Evolutionary conservation across 2,797 vertebrate species (phyloP).

Genomic region (Muscicapa striata): DNA sequence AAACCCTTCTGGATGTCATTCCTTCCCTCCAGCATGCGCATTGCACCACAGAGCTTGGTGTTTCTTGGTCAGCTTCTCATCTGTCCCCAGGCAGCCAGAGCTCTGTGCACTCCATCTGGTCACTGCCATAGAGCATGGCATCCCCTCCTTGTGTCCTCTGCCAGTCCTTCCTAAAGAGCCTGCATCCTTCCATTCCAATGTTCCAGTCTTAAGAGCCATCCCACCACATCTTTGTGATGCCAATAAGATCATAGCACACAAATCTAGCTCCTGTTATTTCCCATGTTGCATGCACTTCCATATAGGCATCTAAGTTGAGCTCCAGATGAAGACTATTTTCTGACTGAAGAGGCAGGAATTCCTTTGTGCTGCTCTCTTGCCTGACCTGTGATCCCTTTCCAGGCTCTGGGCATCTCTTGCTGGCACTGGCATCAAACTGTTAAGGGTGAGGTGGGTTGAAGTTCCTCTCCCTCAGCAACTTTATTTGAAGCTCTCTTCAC

Average conservation of each 20-base stretch:
- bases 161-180: neutral
- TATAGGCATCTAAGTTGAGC: neutral
- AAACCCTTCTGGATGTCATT: neutral
- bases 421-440: neutral
- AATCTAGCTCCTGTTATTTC: neutral
- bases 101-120: neutral
- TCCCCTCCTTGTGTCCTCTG: neutral
- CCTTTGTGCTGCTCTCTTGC: neutral
- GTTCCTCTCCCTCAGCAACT: neutral
- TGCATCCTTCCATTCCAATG: neutral
- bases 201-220: neutral
- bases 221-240: neutral
- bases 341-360: neutral
- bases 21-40: neutral
- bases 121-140: accelerated
- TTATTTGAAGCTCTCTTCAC: neutral
- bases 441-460: neutral
- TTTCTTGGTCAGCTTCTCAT: neutral
- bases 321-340: neutral
- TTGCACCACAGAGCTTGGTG: neutral
- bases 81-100: neutral
- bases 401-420: neutral
- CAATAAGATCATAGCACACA: neutral
- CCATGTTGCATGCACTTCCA: accelerated
- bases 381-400: neutral